Percentiles rank a stretch among this genome's conserved stretches.
These are phyloP conservation scores for Myotis pilosus DNA, from an alignment of 2,797 vertebrate species.

Conservation along the genomic window DNA sequence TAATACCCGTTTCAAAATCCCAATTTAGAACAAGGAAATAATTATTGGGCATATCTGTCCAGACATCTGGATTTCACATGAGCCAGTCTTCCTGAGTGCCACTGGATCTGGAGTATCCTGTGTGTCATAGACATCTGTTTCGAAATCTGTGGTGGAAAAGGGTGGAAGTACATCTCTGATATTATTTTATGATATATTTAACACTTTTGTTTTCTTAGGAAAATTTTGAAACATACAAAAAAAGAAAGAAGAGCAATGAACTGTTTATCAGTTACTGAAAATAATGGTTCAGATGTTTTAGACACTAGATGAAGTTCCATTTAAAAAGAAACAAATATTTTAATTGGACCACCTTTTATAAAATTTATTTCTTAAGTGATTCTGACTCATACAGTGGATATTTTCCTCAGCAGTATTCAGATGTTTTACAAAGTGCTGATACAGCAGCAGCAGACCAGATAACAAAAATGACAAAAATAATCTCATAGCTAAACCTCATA, in stretches of 20 bases:
- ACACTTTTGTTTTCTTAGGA: slow-evolving; percentile 21
- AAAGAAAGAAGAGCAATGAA: background rate
- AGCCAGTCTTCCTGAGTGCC: background rate
- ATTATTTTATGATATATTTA: slow-evolving; percentile 18
- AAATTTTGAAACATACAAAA: slow-evolving; percentile 1
- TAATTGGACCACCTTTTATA: slow-evolving; percentile 11
- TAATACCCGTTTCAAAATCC: slow-evolving; percentile 36
- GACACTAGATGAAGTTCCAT: slow-evolving; percentile 24
- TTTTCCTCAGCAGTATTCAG: background rate
- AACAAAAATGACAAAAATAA: background rate
- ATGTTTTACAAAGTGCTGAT: background rate
- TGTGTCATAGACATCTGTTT: background rate
- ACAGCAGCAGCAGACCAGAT: background rate
- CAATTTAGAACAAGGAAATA: slow-evolving; percentile 15
- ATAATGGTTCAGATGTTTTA: slow-evolving; percentile 26
- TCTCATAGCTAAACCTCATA: background rate
- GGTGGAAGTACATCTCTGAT: background rate
- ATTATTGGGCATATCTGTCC: slow-evolving; percentile 24
- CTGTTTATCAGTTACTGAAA: slow-evolving; percentile 40
- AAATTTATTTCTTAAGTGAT: slow-evolving; percentile 46
- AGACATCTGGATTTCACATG: slow-evolving; percentile 24
- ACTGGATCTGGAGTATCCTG: background rate
- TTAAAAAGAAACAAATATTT: slow-evolving; percentile 48
- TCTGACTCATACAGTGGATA: slow-evolving; percentile 13
- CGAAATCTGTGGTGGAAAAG: background rate